phyloP scores from a whole-genome alignment of 1,140 invertebrate species.

The Penaeus vannamei region DNA sequence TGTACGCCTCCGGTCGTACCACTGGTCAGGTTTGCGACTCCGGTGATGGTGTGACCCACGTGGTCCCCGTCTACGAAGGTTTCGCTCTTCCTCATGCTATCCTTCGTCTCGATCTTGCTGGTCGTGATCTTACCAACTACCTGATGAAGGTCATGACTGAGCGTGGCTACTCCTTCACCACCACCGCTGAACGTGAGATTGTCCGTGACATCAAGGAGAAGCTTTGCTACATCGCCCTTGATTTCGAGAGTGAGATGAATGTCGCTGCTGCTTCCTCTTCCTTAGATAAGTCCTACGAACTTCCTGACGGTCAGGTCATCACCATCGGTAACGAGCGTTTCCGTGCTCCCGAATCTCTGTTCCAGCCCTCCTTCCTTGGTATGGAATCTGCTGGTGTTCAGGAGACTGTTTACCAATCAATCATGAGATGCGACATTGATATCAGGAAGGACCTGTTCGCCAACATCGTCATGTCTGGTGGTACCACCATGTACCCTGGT shows the following conservation, averaged over 20 bases:
- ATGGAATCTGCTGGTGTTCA: constrained; percentile 35
- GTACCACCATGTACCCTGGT: constrained; percentile 78
- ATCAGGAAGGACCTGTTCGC: constrained; percentile 86
- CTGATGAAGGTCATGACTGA: constrained; percentile 75
- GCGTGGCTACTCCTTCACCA: constrained; percentile 70
- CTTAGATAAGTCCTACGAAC: not conserved
- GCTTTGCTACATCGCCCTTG: constrained; percentile 35
- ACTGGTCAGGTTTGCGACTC: constrained; percentile 20
- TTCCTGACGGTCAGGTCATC: constrained; percentile 12
- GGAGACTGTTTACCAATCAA: constrained; percentile 69
- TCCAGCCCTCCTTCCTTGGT: constrained; percentile 21
- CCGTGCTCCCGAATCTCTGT: not conserved
- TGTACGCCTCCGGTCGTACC: constrained; percentile 6
- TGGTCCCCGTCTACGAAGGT: constrained; percentile 18
- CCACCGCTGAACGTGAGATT: constrained; percentile 73
- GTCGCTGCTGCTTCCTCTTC: constrained; percentile 19
- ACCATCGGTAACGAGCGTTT: constrained; percentile 14
- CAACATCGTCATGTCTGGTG: constrained; percentile 78
- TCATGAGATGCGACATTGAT: constrained; percentile 80
- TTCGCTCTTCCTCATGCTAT: constrained; percentile 24
- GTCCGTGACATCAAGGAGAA: constrained; percentile 70
- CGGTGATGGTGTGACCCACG: constrained; percentile 9
- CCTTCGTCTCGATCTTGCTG: constrained; percentile 62
- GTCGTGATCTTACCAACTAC: constrained; percentile 76
- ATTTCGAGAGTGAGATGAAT: constrained; percentile 40